Percentiles rank a stretch among this genome's conserved stretches.
phyloP scores from a whole-genome alignment of 2,113 vertebrate genomes.

The Bungarus multicinctus region DNA sequence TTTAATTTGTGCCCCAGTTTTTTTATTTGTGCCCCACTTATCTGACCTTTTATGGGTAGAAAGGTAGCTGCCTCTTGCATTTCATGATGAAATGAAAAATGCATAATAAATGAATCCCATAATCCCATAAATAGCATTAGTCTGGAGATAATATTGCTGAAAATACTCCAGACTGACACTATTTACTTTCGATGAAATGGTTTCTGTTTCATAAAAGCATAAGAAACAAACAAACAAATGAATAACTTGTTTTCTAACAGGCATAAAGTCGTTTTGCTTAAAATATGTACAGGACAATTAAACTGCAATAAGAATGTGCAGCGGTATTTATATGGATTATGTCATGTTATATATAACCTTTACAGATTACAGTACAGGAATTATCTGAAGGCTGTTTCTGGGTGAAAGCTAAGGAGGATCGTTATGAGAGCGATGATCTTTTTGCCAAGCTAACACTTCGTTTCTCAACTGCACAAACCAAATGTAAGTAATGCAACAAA shows the following conservation, averaged over 20 bases:
- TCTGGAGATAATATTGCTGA: no score
- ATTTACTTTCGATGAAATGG: not conserved
- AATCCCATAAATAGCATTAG: not conserved
- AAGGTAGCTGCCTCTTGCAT: not conserved
- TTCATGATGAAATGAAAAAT: not conserved
- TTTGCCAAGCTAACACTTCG: conserved; percentile 85
- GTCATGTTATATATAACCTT: not conserved
- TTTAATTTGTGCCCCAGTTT: not conserved
- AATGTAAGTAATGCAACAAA: conserved; percentile 73
- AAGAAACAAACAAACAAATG: no score
- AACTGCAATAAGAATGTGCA: not conserved
- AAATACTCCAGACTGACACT: no score
- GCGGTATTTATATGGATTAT: not conserved
- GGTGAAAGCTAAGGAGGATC: conserved; percentile 80
- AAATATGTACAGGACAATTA: not conserved
- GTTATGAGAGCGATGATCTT: conserved; percentile 85
- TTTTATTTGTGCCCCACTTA: not conserved
- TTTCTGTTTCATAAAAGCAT: not conserved
- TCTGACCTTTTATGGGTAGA: not conserved
- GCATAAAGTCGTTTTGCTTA: not conserved
- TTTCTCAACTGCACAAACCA: conserved; percentile 83
- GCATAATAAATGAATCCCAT: not conserved
- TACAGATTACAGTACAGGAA: conserved; percentile 78
- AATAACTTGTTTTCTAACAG: not conserved
- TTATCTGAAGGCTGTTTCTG: conserved; percentile 86